Base-by-base conservation (phyloP, 2,888 invertebrate species). In the Timema podura region DNA sequence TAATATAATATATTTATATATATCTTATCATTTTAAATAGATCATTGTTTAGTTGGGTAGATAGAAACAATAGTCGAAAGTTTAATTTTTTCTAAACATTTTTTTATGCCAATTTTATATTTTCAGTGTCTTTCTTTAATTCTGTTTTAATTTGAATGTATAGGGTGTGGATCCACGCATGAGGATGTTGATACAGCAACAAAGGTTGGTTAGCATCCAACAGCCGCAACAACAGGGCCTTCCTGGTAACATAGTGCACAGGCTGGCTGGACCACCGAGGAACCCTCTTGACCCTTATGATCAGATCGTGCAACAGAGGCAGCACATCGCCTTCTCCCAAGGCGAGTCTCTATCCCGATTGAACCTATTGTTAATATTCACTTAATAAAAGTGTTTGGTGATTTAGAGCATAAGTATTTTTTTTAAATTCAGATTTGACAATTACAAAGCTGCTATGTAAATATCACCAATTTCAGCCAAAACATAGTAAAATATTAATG, bases 251-350 rank as follows among this genome's bases (percentile, higher is more conserved):
- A 45, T 71, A 8, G 69, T 67, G 16, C 71, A 73, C 51, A 66
- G 73, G 13, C 66, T 71, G 13, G 51, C 68, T 7, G 48, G 68
- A n/a, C 61, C 71, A 0, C 71, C 70, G 46, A 48, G 70, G 7
- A 77, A 76, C 70, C 79, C 80, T 68, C 75, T 81, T 5, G 79
- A 80, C 73, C 78, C 82, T 5, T 82, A 82, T 76, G 83, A 83
- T 72, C 82, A 83, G 73, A 76, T 83, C 64, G 83, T 83, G n/a
- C 78, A 78, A n/a, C 79, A 80, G 65, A 74, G 77, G 64, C 74
- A 73, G 49, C 68, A 69, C 61, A 59, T 71, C 44, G 46, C 64
- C n/a, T 73, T 74, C 46, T 15, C 70, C 30, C 74, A 73, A 70
- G 74, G 72, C 71, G 68, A 45, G 49, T n/a, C 47, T 13, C 45